Conservation (phyloP, 2,797 vertebrate genomes). For the Anguilla obscura region DNA sequence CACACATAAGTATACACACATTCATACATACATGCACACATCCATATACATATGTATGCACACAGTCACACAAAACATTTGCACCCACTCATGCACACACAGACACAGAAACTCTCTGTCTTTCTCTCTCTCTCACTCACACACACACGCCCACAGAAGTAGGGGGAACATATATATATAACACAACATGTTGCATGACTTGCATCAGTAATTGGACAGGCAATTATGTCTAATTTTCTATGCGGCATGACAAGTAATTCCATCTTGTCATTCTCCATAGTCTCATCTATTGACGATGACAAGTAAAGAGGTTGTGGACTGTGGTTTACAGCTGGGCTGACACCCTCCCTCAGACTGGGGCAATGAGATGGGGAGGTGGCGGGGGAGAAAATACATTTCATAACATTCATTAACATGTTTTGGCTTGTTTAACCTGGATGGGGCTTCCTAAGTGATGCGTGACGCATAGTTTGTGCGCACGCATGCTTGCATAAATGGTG, state of each 20-base stretch:
- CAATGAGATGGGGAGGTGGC: not conserved
- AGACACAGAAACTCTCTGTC: not conserved
- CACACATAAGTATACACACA: not conserved
- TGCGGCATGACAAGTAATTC: not conserved
- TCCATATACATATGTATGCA: not conserved
- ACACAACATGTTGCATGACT: not conserved
- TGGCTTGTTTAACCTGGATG: not conserved
- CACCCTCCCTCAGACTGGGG: not conserved
- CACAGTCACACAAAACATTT: not conserved
- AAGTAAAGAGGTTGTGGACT: not conserved
- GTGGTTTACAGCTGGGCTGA: not conserved
- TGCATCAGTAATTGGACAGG: not conserved
- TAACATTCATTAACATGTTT: conserved; percentile 21
- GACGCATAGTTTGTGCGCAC: not conserved
- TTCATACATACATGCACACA: not conserved
- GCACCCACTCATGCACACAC: not conserved
- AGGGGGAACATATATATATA: not conserved
- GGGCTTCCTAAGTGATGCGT: not conserved
- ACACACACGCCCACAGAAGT: not conserved
- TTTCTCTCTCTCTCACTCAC: not conserved
- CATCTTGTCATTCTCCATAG: not conserved
- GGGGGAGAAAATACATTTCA: not conserved
- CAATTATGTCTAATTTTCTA: not conserved
- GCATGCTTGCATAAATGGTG: conserved; percentile 3
- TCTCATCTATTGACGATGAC: not conserved